phyloP scores from a whole-genome alignment of 2,888 invertebrate species.

The Azorinus chamasolen region DNA sequence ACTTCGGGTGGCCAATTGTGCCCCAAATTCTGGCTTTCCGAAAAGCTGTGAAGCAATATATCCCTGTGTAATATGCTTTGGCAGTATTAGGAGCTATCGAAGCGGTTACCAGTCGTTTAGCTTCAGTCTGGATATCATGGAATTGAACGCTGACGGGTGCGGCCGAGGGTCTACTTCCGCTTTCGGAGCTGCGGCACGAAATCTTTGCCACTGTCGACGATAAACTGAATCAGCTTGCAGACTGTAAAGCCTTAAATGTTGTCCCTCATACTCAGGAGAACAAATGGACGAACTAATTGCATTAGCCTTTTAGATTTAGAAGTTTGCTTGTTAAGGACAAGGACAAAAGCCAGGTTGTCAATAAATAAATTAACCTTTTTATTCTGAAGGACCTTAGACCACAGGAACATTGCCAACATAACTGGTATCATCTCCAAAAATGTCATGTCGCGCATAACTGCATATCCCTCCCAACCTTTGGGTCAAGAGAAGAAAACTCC shows the following conservation, averaged over 20 bases:
- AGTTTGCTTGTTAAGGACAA: constrained; percentile 21
- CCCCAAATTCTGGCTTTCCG: neutral
- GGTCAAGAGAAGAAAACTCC: constrained; percentile 2
- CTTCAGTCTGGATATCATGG: constrained; percentile 3
- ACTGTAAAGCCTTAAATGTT: constrained; percentile 18
- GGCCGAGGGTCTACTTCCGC: neutral
- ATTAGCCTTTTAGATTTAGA: constrained; percentile 31
- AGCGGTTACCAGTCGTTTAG: neutral
- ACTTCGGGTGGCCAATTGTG: neutral
- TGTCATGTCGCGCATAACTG: constrained; percentile 1
- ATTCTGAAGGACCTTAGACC: neutral
- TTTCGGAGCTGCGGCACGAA: constrained; percentile 1
- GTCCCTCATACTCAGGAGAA: constrained; percentile 15
- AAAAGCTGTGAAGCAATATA: neutral
- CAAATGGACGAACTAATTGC: constrained; percentile 14
- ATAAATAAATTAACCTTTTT: constrained; percentile 17
- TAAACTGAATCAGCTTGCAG: constrained; percentile 17
- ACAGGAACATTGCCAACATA: constrained; percentile 1
- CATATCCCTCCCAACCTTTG: neutral
- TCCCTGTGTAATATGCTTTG: constrained; percentile 3
- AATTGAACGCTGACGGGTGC: constrained; percentile 1
- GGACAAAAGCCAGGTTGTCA: constrained; percentile 26
- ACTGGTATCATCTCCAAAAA: constrained; percentile 16
- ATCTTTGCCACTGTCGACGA: constrained; percentile 16
- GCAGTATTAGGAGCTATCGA: constrained; percentile 9